phyloP scores from a whole-genome alignment of 2,113 vertebrate genomes.

The Marmota flaviventris region DNA sequence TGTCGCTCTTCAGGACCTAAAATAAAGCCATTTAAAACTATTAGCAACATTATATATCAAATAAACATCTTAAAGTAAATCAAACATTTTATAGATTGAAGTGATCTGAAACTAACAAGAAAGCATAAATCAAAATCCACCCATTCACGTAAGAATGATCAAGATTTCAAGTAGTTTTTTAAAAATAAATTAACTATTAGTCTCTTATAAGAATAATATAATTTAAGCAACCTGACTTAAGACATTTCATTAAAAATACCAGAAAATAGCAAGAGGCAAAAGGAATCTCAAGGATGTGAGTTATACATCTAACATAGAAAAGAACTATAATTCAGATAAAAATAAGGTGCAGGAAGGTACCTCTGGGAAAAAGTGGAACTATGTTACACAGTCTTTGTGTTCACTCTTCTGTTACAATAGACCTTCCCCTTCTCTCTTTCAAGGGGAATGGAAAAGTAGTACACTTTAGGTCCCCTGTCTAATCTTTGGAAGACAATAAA shows the following conservation, averaged over 20 bases:
- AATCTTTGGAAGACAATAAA: constrained; percentile 1
- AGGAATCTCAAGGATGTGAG: not conserved
- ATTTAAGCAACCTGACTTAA: constrained; percentile 56
- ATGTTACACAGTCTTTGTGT: not conserved
- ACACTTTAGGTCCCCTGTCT: not conserved
- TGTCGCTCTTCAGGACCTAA: constrained; percentile 80
- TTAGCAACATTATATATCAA: constrained; percentile 53
- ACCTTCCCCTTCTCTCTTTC: not conserved
- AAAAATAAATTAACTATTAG: constrained; percentile 28
- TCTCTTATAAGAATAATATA: constrained; percentile 45
- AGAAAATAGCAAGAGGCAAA: constrained; percentile 46
- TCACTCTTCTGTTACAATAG: not conserved
- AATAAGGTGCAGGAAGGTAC: not conserved
- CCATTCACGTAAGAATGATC: not conserved
- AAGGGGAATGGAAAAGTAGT: not conserved
- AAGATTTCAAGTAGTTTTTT: constrained; percentile 14
- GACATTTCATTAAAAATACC: constrained; percentile 45
- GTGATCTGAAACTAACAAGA: constrained; percentile 17
- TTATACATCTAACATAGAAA: not conserved
- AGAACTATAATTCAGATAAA: not conserved
- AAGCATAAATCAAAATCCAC: constrained; percentile 15
- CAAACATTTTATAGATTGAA: constrained; percentile 52
- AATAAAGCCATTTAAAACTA: constrained; percentile 48
- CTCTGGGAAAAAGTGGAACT: not conserved
- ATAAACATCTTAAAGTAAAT: constrained; percentile 48